Evolutionary conservation across 2,888 invertebrate species (phyloP).

Genomic region (Rotaria macrura): DNA sequence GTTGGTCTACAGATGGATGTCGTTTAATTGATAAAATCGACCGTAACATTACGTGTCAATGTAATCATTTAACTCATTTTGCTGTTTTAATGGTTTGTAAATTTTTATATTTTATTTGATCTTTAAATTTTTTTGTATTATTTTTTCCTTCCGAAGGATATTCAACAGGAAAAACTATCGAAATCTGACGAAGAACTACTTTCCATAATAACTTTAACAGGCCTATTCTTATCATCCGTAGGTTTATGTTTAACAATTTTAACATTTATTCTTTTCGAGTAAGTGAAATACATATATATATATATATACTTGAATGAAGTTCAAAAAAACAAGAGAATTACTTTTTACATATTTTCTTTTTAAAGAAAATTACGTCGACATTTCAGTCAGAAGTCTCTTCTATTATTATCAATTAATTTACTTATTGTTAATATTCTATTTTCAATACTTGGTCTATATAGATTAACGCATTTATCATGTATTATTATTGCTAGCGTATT

Average conservation of each 20-base stretch:
- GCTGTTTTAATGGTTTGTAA: neutral
- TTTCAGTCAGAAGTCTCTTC: slow-evolving; percentile 59
- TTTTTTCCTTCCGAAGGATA: slow-evolving; percentile 10
- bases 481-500: slow-evolving; percentile 57
- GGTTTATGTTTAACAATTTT: slow-evolving; percentile 51
- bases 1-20: slow-evolving; percentile 5
- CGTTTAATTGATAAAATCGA: neutral
- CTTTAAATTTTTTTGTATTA: neutral
- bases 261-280: slow-evolving; percentile 53
- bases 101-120: neutral
- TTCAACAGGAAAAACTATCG: neutral
- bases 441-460: slow-evolving; percentile 45
- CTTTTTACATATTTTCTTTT: neutral
- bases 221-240: slow-evolving; percentile 49
- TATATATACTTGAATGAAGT: neutral
- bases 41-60: neutral
- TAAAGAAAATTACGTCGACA: slow-evolving; percentile 57
- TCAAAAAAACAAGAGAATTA: no score
- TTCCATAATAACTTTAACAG: slow-evolving; percentile 44
- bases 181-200: slow-evolving; percentile 40
- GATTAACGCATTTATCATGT: slow-evolving; percentile 50
- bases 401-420: slow-evolving; percentile 59
- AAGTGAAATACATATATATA: slow-evolving; percentile 34
- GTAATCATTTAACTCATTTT: slow-evolving; percentile 14
- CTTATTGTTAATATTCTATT: slow-evolving; percentile 56